Evolutionary conservation across 2,797 vertebrate genomes (phyloP).

Genomic region (Tadarida brasiliensis): DNA sequence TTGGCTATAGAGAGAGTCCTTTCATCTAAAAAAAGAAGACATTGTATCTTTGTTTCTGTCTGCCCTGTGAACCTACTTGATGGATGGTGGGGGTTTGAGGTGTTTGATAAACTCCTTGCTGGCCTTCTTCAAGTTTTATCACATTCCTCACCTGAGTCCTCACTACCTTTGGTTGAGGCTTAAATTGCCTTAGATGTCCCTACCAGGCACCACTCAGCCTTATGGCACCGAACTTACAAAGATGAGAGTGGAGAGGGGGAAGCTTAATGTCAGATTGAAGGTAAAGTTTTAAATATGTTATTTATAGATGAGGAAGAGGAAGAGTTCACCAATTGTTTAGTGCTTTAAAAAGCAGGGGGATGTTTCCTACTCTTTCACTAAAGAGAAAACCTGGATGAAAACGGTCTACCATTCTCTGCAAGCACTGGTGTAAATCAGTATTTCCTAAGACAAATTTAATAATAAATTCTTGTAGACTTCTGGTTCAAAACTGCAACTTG

Average conservation of each 20-base stretch:
- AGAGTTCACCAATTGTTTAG: neutral
- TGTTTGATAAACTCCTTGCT: neutral
- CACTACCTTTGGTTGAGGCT: neutral
- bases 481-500: slow-evolving; percentile 2
- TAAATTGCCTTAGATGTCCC: neutral
- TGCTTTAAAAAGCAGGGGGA: neutral
- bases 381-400: slow-evolving; percentile 11
- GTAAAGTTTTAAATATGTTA: neutral
- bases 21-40: neutral
- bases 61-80: neutral
- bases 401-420: neutral
- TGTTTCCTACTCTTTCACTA: neutral
- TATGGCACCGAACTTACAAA: neutral
- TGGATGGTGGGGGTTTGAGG: neutral
- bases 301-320: neutral
- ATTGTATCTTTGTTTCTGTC: neutral
- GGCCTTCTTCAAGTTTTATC: neutral
- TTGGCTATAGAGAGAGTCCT: neutral
- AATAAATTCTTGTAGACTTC: slow-evolving; percentile 21
- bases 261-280: neutral
- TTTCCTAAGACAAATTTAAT: slow-evolving; percentile 33
- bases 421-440: neutral
- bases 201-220: neutral
- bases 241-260: neutral
- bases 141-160: neutral